Percentiles rank a stretch among this genome's conserved stretches.
phyloP scores from a whole-genome alignment of 2,113 vertebrate genomes.

The Malurus alboscapulatus region DNA sequence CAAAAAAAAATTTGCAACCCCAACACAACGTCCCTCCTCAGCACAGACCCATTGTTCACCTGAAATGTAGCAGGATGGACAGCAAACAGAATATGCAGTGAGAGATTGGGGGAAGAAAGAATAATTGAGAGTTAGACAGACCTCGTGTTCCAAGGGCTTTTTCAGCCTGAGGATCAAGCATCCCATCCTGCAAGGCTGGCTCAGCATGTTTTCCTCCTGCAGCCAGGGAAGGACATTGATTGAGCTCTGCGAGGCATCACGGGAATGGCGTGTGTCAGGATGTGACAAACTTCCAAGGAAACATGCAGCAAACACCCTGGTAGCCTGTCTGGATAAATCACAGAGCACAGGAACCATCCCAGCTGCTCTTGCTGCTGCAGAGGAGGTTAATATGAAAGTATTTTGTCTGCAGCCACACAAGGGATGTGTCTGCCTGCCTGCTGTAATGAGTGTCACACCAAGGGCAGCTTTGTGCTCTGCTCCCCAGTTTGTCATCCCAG shows the following conservation, averaged over 20 bases:
- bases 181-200: background rate
- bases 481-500: background rate
- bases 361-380: background rate
- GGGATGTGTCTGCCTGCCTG: fast-evolving
- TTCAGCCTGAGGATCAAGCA: background rate
- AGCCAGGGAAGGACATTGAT: background rate
- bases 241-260: background rate
- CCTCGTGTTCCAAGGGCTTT: background rate
- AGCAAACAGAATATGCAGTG: background rate
- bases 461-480: background rate
- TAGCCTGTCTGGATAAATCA: background rate
- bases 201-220: background rate
- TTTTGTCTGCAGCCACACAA: background rate
- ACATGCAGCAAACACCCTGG: background rate
- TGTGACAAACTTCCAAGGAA: background rate
- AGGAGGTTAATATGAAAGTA: background rate
- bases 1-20: background rate
- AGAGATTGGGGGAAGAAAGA: background rate
- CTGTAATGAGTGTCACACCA: background rate
- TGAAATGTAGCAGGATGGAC: fast-evolving
- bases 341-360: background rate
- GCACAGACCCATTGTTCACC: background rate
- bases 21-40: background rate
- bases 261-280: fast-evolving
- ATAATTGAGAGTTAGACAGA: background rate